Evolutionary conservation across 2,797 vertebrate species (phyloP).

Genomic region (Setipinna tenuifilis): DNA sequence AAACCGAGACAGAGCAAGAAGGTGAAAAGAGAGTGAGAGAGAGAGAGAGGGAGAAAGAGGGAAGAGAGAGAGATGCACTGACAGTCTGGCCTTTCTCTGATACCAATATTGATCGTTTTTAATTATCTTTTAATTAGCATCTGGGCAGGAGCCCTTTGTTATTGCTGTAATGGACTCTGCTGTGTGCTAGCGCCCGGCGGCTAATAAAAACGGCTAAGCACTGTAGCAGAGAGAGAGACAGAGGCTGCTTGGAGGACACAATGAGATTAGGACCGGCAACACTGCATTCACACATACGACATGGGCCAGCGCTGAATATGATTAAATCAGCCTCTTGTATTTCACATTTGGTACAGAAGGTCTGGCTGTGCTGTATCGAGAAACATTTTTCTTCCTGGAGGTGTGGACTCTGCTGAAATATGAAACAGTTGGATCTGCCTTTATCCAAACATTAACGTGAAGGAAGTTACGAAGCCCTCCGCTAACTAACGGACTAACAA

Average conservation of each 20-base stretch:
- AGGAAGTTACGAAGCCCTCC: no score
- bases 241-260: background rate
- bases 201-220: background rate
- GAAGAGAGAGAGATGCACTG: background rate
- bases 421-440: no score
- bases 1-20: background rate
- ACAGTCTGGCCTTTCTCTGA: background rate
- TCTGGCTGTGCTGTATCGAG: no score
- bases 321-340: no score
- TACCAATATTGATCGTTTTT: conserved; percentile 31
- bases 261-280: background rate
- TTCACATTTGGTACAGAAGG: no score
- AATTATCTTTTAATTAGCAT: conserved; percentile 43
- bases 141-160: conserved; percentile 42
- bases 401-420: no score
- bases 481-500: no score
- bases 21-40: background rate
- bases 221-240: background rate
- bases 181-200: background rate
- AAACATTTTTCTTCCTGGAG: no score
- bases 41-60: background rate
- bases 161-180: conserved; percentile 16
- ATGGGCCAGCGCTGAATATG: background rate
- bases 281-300: background rate
- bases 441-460: no score